These are phyloP conservation scores for Odontomyia ornata DNA, from an alignment of 2,888 invertebrate species.

Conservation along the genomic window DNA sequence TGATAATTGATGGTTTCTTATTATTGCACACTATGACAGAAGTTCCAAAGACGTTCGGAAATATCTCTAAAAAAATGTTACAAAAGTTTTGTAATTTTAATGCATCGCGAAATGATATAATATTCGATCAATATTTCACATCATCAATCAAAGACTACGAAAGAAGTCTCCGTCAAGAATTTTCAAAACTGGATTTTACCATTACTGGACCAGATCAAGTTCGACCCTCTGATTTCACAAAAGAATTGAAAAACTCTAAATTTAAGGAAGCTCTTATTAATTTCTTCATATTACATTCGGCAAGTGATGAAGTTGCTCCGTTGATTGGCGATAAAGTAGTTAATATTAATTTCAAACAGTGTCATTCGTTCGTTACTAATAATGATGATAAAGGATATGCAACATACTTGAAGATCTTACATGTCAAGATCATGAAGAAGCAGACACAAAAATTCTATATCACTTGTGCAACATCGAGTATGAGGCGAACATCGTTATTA, in stretches of 20 bases:
- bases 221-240: slow-evolving; percentile 19
- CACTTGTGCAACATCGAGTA: slow-evolving; percentile 54
- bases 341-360: slow-evolving; percentile 23
- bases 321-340: background rate
- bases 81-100: slow-evolving; percentile 29
- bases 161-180: slow-evolving; percentile 21
- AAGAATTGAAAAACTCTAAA: slow-evolving; percentile 43
- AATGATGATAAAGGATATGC: background rate
- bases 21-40: slow-evolving; percentile 52
- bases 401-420: background rate
- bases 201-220: slow-evolving; percentile 31
- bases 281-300: slow-evolving; percentile 38
- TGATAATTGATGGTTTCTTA: slow-evolving; percentile 58
- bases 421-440: slow-evolving; percentile 52
- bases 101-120: slow-evolving; percentile 33
- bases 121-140: slow-evolving; percentile 47
- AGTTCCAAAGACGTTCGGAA: slow-evolving; percentile 42
- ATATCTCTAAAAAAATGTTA: slow-evolving; percentile 43
- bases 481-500: no score
- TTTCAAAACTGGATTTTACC: background rate
- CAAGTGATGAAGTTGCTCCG: no score
- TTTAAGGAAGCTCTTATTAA: slow-evolving; percentile 43
- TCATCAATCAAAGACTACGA: slow-evolving; percentile 47
- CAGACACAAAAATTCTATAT: slow-evolving; percentile 51
- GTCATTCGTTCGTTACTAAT: slow-evolving; percentile 11